Percentiles rank a stretch among this genome's conserved stretches.
These are phyloP conservation scores for Myotis daubentonii DNA, from an alignment of 2,797 vertebrate genomes.

Conservation along the genomic window DNA sequence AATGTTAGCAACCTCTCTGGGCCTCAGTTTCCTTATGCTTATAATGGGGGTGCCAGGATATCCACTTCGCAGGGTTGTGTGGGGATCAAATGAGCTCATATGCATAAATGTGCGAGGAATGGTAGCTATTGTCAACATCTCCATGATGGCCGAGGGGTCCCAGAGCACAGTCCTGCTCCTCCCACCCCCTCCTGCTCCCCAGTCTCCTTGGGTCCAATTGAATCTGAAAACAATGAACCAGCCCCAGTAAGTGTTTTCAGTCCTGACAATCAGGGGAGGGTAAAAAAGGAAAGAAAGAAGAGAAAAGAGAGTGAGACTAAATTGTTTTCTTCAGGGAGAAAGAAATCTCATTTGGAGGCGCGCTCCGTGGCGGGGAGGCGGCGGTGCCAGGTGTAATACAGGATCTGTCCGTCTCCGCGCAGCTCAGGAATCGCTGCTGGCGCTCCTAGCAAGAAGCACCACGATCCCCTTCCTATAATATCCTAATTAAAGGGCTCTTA, in stretches of 20 bases:
- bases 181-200: too few relatives aligned
- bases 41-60: neutral
- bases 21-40: neutral
- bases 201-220: neutral
- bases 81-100: neutral
- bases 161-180: neutral
- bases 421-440: neutral
- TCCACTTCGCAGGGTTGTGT: neutral
- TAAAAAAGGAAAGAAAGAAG: neutral
- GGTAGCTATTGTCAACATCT: fast-evolving
- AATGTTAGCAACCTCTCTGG: neutral
- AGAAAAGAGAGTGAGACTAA: constrained; percentile 29
- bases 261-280: constrained; percentile 4
- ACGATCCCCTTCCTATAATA: constrained; percentile 42
- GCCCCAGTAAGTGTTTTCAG: constrained; percentile 15
- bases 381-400: neutral
- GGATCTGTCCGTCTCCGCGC: neutral
- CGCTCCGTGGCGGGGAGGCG: neutral
- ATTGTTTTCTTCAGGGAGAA: constrained; percentile 66
- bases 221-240: constrained; percentile 64
- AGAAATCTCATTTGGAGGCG: constrained; percentile 65
- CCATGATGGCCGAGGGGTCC: fast-evolving
- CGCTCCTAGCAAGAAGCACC: constrained; percentile 62
- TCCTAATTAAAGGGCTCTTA: constrained; percentile 76
- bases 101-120: neutral